phyloP scores from a whole-genome alignment of 1,140 invertebrate species.

The Sinonovacula constricta region DNA sequence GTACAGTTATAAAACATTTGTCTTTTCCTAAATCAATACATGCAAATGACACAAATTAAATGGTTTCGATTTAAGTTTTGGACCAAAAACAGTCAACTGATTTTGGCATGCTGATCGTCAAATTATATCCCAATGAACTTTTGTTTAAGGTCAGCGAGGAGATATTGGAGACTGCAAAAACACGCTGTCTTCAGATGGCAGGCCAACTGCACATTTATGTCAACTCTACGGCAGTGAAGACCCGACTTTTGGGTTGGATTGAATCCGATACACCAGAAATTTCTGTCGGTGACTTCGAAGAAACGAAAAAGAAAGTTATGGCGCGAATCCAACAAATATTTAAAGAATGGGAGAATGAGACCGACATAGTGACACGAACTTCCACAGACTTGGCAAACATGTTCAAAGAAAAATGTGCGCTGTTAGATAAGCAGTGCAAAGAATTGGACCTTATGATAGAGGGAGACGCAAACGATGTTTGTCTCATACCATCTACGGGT shows the following conservation, averaged over 20 bases:
- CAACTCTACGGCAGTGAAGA: slow-evolving; percentile 14
- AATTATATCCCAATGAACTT: too few species aligned
- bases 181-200: too few species aligned
- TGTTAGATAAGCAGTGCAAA: slow-evolving; percentile 43
- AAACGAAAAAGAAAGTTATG: slow-evolving; percentile 45
- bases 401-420: slow-evolving; percentile 50
- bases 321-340: slow-evolving; percentile 39
- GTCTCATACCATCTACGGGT: background rate
- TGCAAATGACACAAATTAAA: too few species aligned
- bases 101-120: too few species aligned
- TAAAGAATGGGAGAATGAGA: slow-evolving; percentile 45
- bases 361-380: slow-evolving; percentile 3
- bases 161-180: too few species aligned
- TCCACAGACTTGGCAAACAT: slow-evolving; percentile 27
- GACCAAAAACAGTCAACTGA: too few species aligned
- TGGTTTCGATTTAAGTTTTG: too few species aligned
- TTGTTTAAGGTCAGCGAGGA: too few species aligned
- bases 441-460: slow-evolving; percentile 50
- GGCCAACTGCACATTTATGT: too few species aligned
- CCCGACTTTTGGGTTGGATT: slow-evolving; percentile 32
- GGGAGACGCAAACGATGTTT: background rate
- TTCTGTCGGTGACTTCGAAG: slow-evolving; percentile 48
- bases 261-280: slow-evolving; percentile 39
- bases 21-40: too few species aligned
- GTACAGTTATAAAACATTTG: too few species aligned